Percentiles rank a stretch among this genome's conserved stretches.
Evolutionary conservation across 2,113 vertebrate species (phyloP).

Genomic region (Tetraodon nigroviridis): DNA sequence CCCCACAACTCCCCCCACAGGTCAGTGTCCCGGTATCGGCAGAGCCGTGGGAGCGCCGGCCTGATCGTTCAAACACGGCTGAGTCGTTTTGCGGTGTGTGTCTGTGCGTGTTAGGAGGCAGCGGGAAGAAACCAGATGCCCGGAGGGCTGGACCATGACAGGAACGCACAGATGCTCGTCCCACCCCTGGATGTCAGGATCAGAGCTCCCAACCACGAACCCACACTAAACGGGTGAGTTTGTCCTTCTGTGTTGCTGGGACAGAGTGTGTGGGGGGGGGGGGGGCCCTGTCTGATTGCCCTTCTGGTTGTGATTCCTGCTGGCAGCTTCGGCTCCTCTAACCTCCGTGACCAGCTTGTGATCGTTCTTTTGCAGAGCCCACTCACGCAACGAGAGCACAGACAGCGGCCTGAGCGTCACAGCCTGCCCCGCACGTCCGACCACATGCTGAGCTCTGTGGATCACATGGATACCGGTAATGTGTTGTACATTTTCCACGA

Average conservation of each 20-base stretch:
- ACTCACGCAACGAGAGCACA: constrained; percentile 93
- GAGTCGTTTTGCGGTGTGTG: background rate
- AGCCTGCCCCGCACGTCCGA: constrained; percentile 90
- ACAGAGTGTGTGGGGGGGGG: too few species aligned
- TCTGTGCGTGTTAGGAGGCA: constrained; percentile 76
- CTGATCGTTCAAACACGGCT: background rate
- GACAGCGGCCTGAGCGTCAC: constrained; percentile 93
- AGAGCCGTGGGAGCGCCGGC: too few species aligned
- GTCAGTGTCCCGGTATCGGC: constrained; percentile 72
- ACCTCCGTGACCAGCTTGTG: background rate
- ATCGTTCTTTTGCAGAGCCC: constrained; percentile 73
- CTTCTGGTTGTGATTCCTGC: too few species aligned
- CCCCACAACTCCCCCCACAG: constrained; percentile 82
- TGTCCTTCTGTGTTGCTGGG: background rate
- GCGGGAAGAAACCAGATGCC: constrained; percentile 87
- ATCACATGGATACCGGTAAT: constrained; percentile 93
- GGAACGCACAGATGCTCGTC: constrained; percentile 80
- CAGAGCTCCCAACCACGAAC: constrained; percentile 87
- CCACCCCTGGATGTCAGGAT: constrained; percentile 88
- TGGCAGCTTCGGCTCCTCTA: background rate
- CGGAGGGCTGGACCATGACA: constrained; percentile 84
- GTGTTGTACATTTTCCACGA: background rate
- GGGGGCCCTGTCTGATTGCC: too few species aligned
- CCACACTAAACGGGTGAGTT: constrained; percentile 88
- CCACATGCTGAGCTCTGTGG: constrained; percentile 90